These are phyloP conservation scores for Heliconius ismenius DNA, from an alignment of 2,888 invertebrate genomes.

Conservation along the genomic window DNA sequence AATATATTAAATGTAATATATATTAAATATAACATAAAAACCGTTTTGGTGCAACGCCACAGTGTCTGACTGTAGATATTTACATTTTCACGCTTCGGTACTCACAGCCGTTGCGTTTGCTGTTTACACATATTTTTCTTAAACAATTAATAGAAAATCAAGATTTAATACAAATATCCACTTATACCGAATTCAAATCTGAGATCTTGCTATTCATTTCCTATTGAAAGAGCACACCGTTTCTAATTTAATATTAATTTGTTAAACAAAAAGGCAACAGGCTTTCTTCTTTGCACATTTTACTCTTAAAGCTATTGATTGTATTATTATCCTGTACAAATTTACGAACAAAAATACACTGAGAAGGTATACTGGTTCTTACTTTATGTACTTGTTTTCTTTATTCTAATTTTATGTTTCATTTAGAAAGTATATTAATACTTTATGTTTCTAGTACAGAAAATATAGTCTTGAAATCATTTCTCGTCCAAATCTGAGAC, in stretches of 20 bases:
- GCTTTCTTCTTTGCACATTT: slow-evolving; percentile 6
- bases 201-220: not conserved
- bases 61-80: too few species aligned
- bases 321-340: slow-evolving; percentile 9
- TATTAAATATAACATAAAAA: not conserved
- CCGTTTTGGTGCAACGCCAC: not conserved
- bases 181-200: too few species aligned
- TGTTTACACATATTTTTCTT: too few species aligned
- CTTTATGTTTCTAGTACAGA: not conserved
- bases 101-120: too few species aligned
- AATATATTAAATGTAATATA: not conserved
- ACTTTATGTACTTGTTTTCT: not conserved
- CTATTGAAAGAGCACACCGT: not conserved
- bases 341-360: slow-evolving; percentile 14
- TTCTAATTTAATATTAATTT: slow-evolving; percentile 14
- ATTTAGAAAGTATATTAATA: not conserved
- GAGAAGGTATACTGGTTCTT: not conserved
- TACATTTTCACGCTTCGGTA: too few species aligned
- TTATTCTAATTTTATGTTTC: slow-evolving; percentile 13
- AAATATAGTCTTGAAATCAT: too few species aligned
- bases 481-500: too few species aligned
- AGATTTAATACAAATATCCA: too few species aligned
- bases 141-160: too few species aligned
- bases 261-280: not conserved
- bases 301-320: slow-evolving; percentile 4